Conservation (phyloP, 53 echinoderm and acorn worm species). For the Antedon mediterranea region DNA sequence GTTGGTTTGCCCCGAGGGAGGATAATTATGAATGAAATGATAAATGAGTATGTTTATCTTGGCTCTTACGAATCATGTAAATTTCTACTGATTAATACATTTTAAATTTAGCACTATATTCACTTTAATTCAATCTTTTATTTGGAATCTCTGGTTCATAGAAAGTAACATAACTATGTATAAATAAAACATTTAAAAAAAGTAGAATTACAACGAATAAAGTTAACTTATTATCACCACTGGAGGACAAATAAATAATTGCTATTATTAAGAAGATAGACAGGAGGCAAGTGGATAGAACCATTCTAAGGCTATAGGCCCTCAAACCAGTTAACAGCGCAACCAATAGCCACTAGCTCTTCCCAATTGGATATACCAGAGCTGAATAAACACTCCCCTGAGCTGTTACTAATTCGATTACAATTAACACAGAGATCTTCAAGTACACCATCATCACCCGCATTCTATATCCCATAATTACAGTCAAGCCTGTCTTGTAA, state of each 20-base stretch:
- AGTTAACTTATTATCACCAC: neutral
- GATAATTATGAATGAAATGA: neutral
- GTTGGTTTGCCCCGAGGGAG: neutral
- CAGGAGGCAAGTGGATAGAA: neutral
- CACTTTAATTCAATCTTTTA: no score
- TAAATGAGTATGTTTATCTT: neutral
- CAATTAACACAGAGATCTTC: neutral
- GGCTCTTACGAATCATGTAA: neutral
- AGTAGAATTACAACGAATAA: no score
- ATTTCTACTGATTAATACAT: no score
- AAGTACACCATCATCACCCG: neutral
- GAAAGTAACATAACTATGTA: no score
- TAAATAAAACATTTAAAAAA: no score
- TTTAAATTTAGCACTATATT: no score
- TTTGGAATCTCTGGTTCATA: no score
- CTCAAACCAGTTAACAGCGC: neutral
- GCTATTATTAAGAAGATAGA: neutral
- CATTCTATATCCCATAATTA: neutral
- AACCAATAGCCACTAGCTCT: neutral
- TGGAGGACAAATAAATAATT: neutral
- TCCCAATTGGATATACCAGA: neutral
- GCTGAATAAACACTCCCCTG: neutral
- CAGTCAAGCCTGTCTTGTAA: neutral
- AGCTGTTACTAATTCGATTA: neutral
- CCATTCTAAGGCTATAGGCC: neutral